Conservation (phyloP, 2,888 invertebrate genomes). For the Erannis defoliaria region DNA sequence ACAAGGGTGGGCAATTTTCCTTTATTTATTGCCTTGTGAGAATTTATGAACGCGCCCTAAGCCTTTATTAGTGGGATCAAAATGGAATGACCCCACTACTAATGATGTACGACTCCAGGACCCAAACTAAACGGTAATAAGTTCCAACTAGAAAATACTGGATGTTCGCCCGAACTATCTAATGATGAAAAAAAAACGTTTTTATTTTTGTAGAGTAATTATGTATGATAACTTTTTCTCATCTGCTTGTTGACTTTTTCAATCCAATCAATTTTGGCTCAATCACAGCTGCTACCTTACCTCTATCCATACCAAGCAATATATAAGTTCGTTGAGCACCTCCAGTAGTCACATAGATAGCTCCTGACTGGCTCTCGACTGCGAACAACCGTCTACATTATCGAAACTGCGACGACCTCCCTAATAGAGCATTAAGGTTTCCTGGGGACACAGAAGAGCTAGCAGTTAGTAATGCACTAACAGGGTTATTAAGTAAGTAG, state of each 20-base stretch:
- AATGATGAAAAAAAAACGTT: too few relatives aligned
- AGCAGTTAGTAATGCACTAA: conserved; percentile 1
- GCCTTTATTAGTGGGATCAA: conserved; percentile 63
- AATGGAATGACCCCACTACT: conserved; percentile 37
- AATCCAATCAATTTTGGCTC: too few relatives aligned
- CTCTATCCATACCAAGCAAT: neutral
- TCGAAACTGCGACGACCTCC: conserved; percentile 13
- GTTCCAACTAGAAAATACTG: too few relatives aligned
- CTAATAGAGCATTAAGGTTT: conserved; percentile 42
- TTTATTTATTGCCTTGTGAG: conserved; percentile 72
- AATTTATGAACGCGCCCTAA: conserved; percentile 71
- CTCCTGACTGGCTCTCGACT: conserved; percentile 1
- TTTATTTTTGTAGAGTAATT: too few relatives aligned
- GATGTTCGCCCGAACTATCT: too few relatives aligned
- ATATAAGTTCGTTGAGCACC: neutral
- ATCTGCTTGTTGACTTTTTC: too few relatives aligned
- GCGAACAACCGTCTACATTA: conserved; percentile 16
- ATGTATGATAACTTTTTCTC: too few relatives aligned
- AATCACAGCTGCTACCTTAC: too few relatives aligned
- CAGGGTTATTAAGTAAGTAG: neutral
- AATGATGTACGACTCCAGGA: conserved; percentile 19
- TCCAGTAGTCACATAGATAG: conserved; percentile 8
- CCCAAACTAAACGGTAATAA: neutral
- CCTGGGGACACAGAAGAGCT: conserved; percentile 30
- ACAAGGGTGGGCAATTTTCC: conserved; percentile 79